A percentile compares a stretch with the other conserved stretches of the same genome.
Evolutionary conservation across 2,113 vertebrate genomes (phyloP).

Genomic region (Pycnonotus jocosus): DNA sequence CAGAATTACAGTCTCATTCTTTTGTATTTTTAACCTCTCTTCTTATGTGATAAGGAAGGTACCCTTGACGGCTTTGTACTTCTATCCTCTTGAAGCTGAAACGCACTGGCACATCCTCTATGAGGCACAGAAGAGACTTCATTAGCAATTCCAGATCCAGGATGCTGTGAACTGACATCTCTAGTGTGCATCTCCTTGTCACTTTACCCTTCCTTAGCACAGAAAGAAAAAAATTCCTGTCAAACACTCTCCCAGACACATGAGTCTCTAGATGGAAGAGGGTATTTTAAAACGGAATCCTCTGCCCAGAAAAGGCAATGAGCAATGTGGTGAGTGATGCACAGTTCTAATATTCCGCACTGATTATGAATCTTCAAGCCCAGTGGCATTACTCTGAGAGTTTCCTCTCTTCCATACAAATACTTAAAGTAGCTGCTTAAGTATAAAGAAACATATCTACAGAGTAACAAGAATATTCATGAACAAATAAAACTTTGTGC

Average conservation of each 20-base stretch:
- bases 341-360: background rate
- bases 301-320: background rate
- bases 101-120: conserved; percentile 45
- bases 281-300: background rate
- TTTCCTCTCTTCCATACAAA: background rate
- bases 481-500: background rate
- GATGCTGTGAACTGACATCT: conserved; percentile 61
- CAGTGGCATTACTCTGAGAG: background rate
- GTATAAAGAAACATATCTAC: background rate
- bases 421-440: background rate
- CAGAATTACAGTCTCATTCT: conserved; percentile 52
- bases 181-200: conserved; percentile 38
- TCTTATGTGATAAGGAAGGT: conserved; percentile 55
- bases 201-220: conserved; percentile 31
- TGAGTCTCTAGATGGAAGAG: background rate
- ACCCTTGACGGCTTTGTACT: conserved; percentile 58
- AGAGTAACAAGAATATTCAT: background rate
- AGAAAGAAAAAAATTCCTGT: background rate
- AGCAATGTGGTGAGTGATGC: background rate
- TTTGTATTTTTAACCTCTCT: conserved; percentile 58
- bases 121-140: conserved; percentile 39
- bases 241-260: conserved; percentile 30
- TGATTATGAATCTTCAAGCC: background rate
- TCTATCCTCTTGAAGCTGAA: conserved; percentile 49
- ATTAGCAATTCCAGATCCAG: conserved; percentile 63